These are phyloP conservation scores for Adelphocoris suturalis DNA, from an alignment of 2,888 invertebrate species.

Conservation along the genomic window DNA sequence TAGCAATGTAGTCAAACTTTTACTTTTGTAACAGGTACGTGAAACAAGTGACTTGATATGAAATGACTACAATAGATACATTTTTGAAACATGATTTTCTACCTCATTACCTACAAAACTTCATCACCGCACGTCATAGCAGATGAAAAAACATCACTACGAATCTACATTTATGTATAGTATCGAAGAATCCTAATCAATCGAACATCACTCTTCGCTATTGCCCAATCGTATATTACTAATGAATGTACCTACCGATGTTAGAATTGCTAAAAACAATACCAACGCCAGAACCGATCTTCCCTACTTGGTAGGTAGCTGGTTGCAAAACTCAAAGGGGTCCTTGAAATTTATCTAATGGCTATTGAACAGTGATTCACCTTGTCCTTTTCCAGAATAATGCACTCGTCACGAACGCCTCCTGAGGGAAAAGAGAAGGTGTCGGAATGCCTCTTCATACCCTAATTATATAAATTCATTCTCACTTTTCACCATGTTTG, in stretches of 20 bases:
- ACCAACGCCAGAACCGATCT: background rate
- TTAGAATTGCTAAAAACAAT: background rate
- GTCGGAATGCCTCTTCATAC: background rate
- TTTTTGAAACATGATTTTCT: too few species aligned
- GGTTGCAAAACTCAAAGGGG: background rate
- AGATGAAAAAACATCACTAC: too few species aligned
- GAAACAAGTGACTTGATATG: too few species aligned
- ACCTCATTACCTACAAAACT: too few species aligned
- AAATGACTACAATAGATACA: too few species aligned
- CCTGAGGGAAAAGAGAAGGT: background rate
- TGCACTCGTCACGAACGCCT: background rate
- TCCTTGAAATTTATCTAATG: slow-evolving; percentile 18
- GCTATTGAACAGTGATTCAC: slow-evolving; percentile 17
- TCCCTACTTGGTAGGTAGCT: background rate
- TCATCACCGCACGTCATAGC: too few species aligned
- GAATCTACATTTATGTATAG: too few species aligned
- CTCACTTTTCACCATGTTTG: background rate
- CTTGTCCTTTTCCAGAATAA: slow-evolving; percentile 15
- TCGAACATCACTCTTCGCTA: too few species aligned
- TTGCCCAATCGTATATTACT: too few species aligned
- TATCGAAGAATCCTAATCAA: too few species aligned
- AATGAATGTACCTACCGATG: background rate
- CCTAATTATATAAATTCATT: background rate
- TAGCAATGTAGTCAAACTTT: too few species aligned
- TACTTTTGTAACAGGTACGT: too few species aligned